phyloP scores from a whole-genome alignment of 2,888 invertebrate genomes.

The Sycophila texana region DNA sequence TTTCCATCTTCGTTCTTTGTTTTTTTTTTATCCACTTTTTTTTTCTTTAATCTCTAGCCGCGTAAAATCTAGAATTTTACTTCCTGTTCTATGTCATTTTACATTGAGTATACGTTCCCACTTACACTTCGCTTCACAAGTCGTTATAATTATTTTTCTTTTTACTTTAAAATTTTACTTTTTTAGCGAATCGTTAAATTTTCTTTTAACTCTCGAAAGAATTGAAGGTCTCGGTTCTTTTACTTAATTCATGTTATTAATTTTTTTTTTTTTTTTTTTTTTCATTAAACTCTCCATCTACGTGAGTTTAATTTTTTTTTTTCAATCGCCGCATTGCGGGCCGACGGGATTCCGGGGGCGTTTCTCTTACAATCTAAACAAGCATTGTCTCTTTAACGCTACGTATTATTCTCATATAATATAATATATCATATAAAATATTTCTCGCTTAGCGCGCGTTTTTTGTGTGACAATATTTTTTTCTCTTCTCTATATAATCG shows the following conservation, averaged over 20 bases:
- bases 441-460: conserved; percentile 58
- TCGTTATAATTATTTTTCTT: conserved; percentile 55
- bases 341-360: conserved; percentile 66
- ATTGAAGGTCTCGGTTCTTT: conserved; percentile 47
- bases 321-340: conserved; percentile 67
- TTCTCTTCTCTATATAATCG: conserved; percentile 37
- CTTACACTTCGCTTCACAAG: conserved; percentile 59
- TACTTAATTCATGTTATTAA: conserved; percentile 48
- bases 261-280: conserved; percentile 53
- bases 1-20: conserved; percentile 41
- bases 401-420: conserved; percentile 59
- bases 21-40: conserved; percentile 43
- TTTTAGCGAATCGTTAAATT: conserved; percentile 45
- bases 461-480: conserved; percentile 50
- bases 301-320: conserved; percentile 47
- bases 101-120: conserved; percentile 57
- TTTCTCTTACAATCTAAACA: conserved; percentile 66
- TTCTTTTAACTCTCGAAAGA: conserved; percentile 48
- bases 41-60: conserved; percentile 20
- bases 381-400: conserved; percentile 64
- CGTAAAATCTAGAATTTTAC: conserved; percentile 55
- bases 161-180: conserved; percentile 43
- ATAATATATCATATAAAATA: conserved; percentile 59
- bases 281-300: conserved; percentile 49
- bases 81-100: conserved; percentile 56